Percentiles rank a stretch among this genome's conserved stretches.
Evolutionary conservation across 2,113 vertebrate genomes (phyloP).

Genomic region (Leptobrachium leishanense): DNA sequence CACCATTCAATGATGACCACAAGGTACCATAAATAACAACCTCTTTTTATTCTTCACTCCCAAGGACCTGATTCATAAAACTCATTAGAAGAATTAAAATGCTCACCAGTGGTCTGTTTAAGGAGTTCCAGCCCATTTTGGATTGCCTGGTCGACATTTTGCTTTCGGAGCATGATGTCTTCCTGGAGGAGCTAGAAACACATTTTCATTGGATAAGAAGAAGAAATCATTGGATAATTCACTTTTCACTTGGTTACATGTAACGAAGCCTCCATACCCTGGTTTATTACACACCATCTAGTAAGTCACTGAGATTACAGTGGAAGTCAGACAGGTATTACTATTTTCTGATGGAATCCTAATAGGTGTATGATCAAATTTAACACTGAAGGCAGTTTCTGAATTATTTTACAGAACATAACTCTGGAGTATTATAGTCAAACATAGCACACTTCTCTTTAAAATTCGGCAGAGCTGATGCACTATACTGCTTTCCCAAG

Average conservation of each 20-base stretch:
- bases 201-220: background rate
- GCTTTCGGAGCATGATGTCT: constrained; percentile 85
- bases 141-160: constrained; percentile 88
- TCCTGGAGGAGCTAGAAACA: constrained; percentile 80
- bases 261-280: background rate
- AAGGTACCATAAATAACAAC: background rate
- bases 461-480: too few species aligned
- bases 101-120: constrained; percentile 93
- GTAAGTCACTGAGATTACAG: too few species aligned
- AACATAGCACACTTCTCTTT: too few species aligned
- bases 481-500: too few species aligned
- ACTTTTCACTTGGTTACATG: background rate
- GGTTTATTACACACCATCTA: too few species aligned
- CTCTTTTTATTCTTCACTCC: background rate
- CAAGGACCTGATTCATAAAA: too few species aligned
- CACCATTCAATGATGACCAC: background rate
- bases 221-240: background rate
- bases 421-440: too few species aligned
- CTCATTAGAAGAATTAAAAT: background rate
- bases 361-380: too few species aligned
- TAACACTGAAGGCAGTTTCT: too few species aligned
- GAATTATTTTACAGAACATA: too few species aligned
- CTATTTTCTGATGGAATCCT: too few species aligned
- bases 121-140: constrained; percentile 91
- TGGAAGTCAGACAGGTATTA: too few species aligned